Percentiles rank a stretch among this genome's conserved stretches.
These are phyloP conservation scores for Lagria hirta DNA, from an alignment of 2,888 invertebrate species.

Conservation along the genomic window DNA sequence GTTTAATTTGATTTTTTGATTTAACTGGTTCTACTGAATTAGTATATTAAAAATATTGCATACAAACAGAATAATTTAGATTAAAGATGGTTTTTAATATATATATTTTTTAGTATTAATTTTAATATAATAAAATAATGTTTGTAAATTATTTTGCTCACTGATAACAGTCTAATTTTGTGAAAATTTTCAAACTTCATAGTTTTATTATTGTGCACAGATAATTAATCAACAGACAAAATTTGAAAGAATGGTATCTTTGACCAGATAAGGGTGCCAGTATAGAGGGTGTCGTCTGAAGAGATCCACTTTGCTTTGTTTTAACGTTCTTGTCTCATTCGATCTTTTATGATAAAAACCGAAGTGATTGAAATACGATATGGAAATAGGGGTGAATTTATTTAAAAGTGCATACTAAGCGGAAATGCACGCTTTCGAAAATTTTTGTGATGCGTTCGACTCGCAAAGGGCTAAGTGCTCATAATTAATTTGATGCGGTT, in stretches of 20 bases:
- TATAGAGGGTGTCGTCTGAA: conserved; percentile 39
- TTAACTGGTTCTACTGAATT: too few relatives aligned
- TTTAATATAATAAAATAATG: too few relatives aligned
- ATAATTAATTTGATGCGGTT: conserved; percentile 23
- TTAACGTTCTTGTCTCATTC: conserved; percentile 48
- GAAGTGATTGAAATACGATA: conserved; percentile 44
- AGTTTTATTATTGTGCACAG: conserved; percentile 5
- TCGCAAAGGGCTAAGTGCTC: conserved; percentile 16
- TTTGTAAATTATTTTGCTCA: too few relatives aligned
- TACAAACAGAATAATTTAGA: too few relatives aligned
- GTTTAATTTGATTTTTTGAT: too few relatives aligned
- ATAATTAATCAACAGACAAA: conserved; percentile 12
- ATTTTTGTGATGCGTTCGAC: conserved; percentile 13
- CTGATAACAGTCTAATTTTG: too few relatives aligned
- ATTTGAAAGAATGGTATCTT: conserved; percentile 15
- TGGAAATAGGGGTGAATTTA: conserved; percentile 44
- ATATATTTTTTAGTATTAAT: too few relatives aligned
- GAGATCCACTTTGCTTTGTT: conserved; percentile 46
- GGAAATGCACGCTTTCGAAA: conserved; percentile 19
- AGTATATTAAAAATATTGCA: too few relatives aligned
- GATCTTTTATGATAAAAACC: conserved; percentile 44
- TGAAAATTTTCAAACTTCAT: conserved; percentile 20
- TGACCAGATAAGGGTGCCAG: conserved; percentile 43
- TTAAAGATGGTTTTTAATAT: too few relatives aligned
- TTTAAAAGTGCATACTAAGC: conserved; percentile 34